These are phyloP conservation scores for Zele albiditarsus DNA, from an alignment of 2,888 invertebrate genomes.

Conservation along the genomic window DNA sequence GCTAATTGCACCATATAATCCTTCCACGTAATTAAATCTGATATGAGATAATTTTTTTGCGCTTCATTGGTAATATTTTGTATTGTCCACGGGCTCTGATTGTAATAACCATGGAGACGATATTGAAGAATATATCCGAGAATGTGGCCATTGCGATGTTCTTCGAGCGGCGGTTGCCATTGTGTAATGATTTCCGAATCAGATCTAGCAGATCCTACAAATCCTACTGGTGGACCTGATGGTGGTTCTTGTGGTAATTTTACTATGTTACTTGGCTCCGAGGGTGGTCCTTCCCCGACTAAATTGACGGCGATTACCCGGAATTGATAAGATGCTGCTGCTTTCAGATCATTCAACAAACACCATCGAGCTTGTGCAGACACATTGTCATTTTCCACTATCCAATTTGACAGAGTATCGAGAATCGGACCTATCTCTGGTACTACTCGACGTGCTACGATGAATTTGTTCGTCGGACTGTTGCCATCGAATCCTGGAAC, in stretches of 20 bases:
- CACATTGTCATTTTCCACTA: conserved; percentile 89
- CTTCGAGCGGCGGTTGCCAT: conserved; percentile 96
- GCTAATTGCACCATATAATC: conserved; percentile 97
- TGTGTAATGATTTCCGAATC: conserved; percentile 97
- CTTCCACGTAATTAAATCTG: conserved; percentile 97
- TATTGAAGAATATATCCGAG: conserved; percentile 95
- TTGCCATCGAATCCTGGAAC: conserved; percentile 98
- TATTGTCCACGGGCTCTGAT: conserved; percentile 89
- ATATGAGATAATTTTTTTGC: conserved; percentile 91
- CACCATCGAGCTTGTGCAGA: conserved; percentile 86
- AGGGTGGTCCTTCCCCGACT: conserved; percentile 95
- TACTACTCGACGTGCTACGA: conserved; percentile 92
- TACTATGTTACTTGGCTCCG: conserved; percentile 90
- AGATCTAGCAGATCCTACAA: conserved; percentile 95
- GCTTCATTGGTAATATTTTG: conserved; percentile 95
- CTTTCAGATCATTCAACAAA: conserved; percentile 88
- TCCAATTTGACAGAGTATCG: conserved; percentile 90
- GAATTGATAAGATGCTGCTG: conserved; percentile 97
- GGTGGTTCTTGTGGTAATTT: conserved; percentile 98
- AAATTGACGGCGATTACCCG: conserved; percentile 97
- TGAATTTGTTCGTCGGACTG: conserved; percentile 93
- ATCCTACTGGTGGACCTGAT: conserved; percentile 94
- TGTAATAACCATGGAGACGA: conserved; percentile 91
- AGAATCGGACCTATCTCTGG: conserved; percentile 90
- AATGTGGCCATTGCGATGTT: conserved; percentile 96